Evolutionary conservation across 2,888 invertebrate genomes (phyloP).

Genomic region (Coelinius sp.): DNA sequence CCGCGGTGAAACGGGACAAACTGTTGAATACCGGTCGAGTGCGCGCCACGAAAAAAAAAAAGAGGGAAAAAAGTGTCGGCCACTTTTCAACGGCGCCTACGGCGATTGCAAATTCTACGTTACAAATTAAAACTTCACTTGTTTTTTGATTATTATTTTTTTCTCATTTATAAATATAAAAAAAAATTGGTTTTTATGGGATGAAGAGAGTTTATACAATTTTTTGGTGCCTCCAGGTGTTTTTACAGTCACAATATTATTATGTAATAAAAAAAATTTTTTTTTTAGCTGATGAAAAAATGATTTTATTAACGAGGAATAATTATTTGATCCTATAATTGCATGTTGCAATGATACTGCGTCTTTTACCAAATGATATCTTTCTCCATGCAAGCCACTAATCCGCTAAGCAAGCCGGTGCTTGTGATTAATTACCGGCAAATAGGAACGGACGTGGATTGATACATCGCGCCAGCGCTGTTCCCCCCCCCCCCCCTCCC

Average conservation of each 20-base stretch:
- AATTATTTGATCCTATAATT: background rate
- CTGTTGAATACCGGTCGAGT: conserved; percentile 42
- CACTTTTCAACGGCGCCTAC: conserved; percentile 37
- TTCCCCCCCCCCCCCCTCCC: conserved; percentile 38
- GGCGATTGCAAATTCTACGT: conserved; percentile 32
- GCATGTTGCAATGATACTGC: conserved; percentile 8
- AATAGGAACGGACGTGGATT: conserved; percentile 66
- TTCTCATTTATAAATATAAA: too few relatives aligned
- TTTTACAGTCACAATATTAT: too few relatives aligned
- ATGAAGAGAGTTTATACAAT: too few relatives aligned
- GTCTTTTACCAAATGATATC: conserved; percentile 32
- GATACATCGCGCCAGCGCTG: conserved; percentile 61
- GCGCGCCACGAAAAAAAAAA: conserved; percentile 21
- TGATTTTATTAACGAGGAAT: conserved; percentile 2
- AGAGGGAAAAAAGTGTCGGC: conserved; percentile 31
- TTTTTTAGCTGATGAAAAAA: background rate
- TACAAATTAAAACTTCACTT: conserved; percentile 22
- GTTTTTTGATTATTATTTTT: conserved; percentile 6
- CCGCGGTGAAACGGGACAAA: conserved; percentile 37
- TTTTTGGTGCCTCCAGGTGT: too few relatives aligned
- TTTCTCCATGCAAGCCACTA: conserved; percentile 25
- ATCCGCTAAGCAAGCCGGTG: conserved; percentile 34
- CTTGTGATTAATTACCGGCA: conserved; percentile 65
- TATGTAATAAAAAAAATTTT: background rate
- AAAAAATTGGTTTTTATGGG: too few relatives aligned